Conservation (phyloP, 2,797 vertebrate genomes). For the Darevskia mixta region DNA sequence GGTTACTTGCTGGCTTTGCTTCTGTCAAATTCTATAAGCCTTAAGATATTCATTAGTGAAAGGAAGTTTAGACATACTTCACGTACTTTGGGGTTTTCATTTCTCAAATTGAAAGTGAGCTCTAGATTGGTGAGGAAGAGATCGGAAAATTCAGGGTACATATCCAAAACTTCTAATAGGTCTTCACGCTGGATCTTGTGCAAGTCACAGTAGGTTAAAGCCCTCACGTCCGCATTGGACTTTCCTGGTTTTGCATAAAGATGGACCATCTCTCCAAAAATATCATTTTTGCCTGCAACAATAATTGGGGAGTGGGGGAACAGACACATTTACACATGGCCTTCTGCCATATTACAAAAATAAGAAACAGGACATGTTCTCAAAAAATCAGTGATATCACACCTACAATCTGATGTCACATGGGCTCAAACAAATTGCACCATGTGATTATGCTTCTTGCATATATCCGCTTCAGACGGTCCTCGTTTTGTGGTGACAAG, state of each 20-base stretch:
- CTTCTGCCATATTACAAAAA: not conserved
- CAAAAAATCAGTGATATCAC: not conserved
- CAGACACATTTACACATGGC: too few species aligned
- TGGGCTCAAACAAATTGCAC: not conserved
- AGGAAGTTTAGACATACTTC: slow-evolving; percentile 7
- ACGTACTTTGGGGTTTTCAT: slow-evolving; percentile 89
- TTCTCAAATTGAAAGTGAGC: slow-evolving; percentile 96
- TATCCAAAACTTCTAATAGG: slow-evolving; percentile 95
- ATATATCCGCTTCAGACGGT: not conserved
- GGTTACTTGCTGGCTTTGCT: slow-evolving; percentile 28
- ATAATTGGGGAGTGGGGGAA: slow-evolving; percentile 14
- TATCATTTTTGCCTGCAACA: slow-evolving; percentile 95
- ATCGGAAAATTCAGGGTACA: slow-evolving; percentile 99
- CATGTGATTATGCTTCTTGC: not conserved
- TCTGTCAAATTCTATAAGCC: not conserved
- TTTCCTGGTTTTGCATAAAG: slow-evolving; percentile 95
- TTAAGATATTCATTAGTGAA: not conserved
- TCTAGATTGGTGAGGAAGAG: slow-evolving; percentile 96
- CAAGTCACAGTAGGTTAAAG: slow-evolving; percentile 96
- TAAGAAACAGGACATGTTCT: not conserved
- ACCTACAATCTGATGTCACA: not conserved
- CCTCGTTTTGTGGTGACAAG: not conserved
- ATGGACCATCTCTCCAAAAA: slow-evolving; percentile 99
- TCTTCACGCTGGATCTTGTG: slow-evolving; percentile 98
- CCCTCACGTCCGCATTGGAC: slow-evolving; percentile 96